These are phyloP conservation scores for Ceratosolen solmsi DNA, from an alignment of 1,140 invertebrate species.

Conservation along the genomic window DNA sequence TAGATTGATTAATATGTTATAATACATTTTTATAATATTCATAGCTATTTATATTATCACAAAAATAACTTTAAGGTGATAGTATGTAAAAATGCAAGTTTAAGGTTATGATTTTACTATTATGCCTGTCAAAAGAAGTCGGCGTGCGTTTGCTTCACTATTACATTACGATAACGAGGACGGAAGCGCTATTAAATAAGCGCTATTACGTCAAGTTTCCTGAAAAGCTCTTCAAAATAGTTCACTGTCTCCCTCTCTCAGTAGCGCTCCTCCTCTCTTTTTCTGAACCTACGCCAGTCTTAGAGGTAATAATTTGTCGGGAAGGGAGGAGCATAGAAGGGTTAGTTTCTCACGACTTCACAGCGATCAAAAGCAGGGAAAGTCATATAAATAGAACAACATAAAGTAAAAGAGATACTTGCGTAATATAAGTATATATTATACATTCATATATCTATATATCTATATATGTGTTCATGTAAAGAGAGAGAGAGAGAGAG, in stretches of 20 bases:
- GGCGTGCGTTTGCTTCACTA: not conserved
- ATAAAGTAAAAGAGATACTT: not conserved
- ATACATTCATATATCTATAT: too few species aligned
- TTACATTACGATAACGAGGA: not conserved
- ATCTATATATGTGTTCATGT: too few species aligned
- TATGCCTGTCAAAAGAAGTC: not conserved
- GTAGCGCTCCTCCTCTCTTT: not conserved
- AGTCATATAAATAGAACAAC: not conserved
- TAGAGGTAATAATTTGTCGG: constrained; percentile 29
- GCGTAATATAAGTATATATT: too few species aligned
- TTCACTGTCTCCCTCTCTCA: not conserved
- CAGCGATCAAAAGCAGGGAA: too few species aligned
- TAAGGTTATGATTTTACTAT: not conserved
- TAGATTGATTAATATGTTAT: too few species aligned
- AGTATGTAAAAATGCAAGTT: not conserved
- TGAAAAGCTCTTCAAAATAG: constrained; percentile 12
- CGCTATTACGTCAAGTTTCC: constrained; percentile 26
- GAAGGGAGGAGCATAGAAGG: too few species aligned
- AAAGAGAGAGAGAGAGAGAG: not conserved
- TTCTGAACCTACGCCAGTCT: not conserved
- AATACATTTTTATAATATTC: too few species aligned
- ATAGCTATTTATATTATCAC: too few species aligned
- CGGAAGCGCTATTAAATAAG: constrained; percentile 7
- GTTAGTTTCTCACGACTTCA: too few species aligned
- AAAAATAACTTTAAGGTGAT: constrained; percentile 1